Conservation (phyloP, 2,113 vertebrate genomes). For the Motacilla tschutschensis region DNA sequence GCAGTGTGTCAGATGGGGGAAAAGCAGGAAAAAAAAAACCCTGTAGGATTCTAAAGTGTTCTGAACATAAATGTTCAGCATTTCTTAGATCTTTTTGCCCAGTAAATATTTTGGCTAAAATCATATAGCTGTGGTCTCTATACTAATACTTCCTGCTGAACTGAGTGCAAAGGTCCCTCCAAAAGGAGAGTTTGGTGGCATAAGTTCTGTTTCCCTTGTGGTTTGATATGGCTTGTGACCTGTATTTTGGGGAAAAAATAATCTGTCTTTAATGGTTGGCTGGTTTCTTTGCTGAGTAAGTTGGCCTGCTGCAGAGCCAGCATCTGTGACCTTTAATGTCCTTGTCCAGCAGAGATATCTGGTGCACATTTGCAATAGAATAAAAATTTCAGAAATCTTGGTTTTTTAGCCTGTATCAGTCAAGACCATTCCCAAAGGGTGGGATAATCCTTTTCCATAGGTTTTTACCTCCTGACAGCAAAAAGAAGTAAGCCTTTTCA, state of each 20-base stretch:
- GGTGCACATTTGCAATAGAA: neutral
- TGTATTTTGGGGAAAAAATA: neutral
- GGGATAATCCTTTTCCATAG: neutral
- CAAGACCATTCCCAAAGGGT: neutral
- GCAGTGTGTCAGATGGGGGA: neutral
- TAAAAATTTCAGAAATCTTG: neutral
- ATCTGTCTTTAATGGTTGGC: conserved; percentile 7
- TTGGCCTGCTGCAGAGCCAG: conserved; percentile 47
- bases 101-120: neutral
- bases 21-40: neutral
- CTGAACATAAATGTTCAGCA: neutral
- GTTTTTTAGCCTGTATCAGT: neutral
- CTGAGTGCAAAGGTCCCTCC: neutral
- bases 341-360: conserved; percentile 19
- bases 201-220: neutral
- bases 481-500: neutral
- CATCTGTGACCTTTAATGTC: conserved; percentile 49
- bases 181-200: neutral
- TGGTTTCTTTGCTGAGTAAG: conserved; percentile 29
- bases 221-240: neutral
- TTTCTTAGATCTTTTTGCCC: neutral
- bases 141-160: neutral
- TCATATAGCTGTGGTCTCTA: neutral
- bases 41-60: neutral
- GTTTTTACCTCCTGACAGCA: neutral